phyloP scores from a whole-genome alignment of 1,140 invertebrate genomes.

The Cherax destructor region DNA sequence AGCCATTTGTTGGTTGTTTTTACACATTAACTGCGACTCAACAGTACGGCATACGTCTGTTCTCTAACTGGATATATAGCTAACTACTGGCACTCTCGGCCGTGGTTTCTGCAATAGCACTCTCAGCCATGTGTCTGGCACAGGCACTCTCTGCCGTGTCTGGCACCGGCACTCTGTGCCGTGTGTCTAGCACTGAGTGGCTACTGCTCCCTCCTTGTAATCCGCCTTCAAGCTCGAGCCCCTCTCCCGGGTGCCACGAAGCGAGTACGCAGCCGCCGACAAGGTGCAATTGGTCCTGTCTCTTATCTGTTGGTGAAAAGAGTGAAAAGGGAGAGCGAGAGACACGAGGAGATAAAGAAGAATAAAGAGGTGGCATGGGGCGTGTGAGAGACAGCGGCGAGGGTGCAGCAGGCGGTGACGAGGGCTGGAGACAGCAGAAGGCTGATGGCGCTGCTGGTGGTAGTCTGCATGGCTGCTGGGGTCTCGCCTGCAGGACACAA shows the following conservation, averaged over 20 bases:
- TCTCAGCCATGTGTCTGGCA: too few species aligned
- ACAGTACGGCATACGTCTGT: neutral
- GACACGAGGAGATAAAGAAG: constrained; percentile 7
- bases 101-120: neutral
- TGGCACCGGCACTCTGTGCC: too few species aligned
- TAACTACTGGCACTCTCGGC: neutral
- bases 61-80: neutral
- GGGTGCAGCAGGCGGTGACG: neutral
- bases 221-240: neutral
- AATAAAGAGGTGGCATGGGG: neutral
- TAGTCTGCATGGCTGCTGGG: constrained; percentile 53
- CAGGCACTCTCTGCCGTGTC: too few species aligned
- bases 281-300: neutral
- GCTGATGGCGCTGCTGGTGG: constrained; percentile 21
- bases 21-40: neutral
- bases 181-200: neutral
- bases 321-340: neutral
- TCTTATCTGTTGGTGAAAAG: constrained; percentile 44
- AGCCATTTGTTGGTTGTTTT: neutral
- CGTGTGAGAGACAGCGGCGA: neutral
- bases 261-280: neutral
- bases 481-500: constrained; percentile 21
- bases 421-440: neutral
- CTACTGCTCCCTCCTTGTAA: neutral
- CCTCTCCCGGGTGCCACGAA: neutral